Base-by-base conservation (phyloP, 2,797 vertebrate genomes). In the Eulemur rubriventer region DNA sequence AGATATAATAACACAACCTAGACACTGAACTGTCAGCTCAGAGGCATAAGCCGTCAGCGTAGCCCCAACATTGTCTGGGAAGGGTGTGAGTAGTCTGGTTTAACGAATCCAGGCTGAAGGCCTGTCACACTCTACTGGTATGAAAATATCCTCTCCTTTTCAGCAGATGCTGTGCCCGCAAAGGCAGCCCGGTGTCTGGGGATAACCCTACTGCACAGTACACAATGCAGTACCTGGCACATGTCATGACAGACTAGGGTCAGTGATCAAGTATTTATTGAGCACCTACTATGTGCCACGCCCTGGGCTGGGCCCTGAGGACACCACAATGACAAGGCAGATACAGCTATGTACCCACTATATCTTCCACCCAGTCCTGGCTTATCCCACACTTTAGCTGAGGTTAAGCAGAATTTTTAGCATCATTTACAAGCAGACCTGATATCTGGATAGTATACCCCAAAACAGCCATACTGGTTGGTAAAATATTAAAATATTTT, bases 61-160 rank as follows among this genome's bases (percentile, higher is more conserved):
- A 80, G 94, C 61, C 89, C 76, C 94, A 91, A 30, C 52, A 59
- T 33, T 63, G 88, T 94, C 94, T 93, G 38, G 43, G 65, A 52
- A 82, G 76, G 55, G 76, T 67, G 41, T 22, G 76, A 88, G 61
- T 11, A 63, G 55, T 75, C 93, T 84, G 86, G 70, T 65, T 91
- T 87, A 65, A 78, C 24, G 11, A 65, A 94, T 35, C 72, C 85
- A 76, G 24, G 70, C 78, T 78, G 70, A 89, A 93, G 75, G 46
- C 16, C 38, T 41, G 38, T 59, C 38, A 7, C 30, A 6, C 7
- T 26, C 48, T 35, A 35, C 38, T 17, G 4, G 55, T 22, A 91
- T 13, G 35, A 48, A 88, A 92, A 79, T 50, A 81, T 38, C 57
- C 91, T 78, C 80, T 85, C 65, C 35, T 80, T 91, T 82, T 43